phyloP scores from a whole-genome alignment of 2,888 invertebrate species.

The Panopea generosa region DNA sequence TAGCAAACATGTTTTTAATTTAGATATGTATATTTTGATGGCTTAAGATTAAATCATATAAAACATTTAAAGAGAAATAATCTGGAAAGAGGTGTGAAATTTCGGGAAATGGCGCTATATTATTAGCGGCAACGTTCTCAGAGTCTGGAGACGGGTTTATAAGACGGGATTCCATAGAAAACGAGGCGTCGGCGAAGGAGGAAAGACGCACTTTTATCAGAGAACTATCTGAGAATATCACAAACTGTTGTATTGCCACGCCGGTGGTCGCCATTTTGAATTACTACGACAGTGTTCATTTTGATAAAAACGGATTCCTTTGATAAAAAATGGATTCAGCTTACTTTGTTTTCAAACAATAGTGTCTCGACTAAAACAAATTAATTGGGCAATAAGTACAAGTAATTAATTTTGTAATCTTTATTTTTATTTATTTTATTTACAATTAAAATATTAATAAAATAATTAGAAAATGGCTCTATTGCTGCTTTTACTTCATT shows the following conservation, averaged over 20 bases:
- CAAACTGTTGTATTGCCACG: not conserved
- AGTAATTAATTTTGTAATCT: too few relatives aligned
- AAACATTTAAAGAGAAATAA: constrained; percentile 55
- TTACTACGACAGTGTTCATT: not conserved
- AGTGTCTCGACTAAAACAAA: too few relatives aligned
- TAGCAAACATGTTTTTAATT: constrained; percentile 63
- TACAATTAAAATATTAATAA: too few relatives aligned
- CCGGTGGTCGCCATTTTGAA: constrained; percentile 7
- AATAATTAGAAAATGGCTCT: too few relatives aligned
- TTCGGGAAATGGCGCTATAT: constrained; percentile 30
- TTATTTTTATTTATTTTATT: too few relatives aligned
- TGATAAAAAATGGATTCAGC: too few relatives aligned
- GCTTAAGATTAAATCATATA: constrained; percentile 57
- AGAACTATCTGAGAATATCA: not conserved
- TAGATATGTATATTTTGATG: constrained; percentile 63
- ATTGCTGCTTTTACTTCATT: too few relatives aligned
- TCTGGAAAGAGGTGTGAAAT: constrained; percentile 50
- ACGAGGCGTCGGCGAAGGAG: too few relatives aligned
- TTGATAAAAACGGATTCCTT: too few relatives aligned
- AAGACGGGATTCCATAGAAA: too few relatives aligned
- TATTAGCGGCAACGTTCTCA: not conserved
- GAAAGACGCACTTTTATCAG: not conserved
- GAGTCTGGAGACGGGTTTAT: not conserved
- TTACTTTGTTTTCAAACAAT: too few relatives aligned
- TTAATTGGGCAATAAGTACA: too few relatives aligned